phyloP scores from a whole-genome alignment of 2,888 invertebrate genomes.

The Griposia aprilina region DNA sequence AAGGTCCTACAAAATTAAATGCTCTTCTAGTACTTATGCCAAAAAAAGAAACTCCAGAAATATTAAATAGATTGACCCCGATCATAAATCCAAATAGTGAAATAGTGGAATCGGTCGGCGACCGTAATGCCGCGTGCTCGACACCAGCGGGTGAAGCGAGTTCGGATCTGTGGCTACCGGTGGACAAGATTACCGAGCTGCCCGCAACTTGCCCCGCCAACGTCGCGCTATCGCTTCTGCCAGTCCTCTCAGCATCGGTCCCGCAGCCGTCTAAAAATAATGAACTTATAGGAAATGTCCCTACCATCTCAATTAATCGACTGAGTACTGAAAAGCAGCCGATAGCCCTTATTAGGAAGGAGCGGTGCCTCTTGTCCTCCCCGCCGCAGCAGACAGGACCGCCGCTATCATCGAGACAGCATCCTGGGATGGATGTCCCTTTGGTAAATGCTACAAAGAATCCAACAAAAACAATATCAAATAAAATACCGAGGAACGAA shows the following conservation, averaged over 20 bases:
- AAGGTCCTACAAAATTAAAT: not conserved
- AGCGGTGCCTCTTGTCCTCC: not conserved
- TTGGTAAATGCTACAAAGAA: not conserved
- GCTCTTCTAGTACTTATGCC: not conserved
- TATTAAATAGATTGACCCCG: not conserved
- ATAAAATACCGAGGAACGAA: not conserved
- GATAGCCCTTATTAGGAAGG: not conserved
- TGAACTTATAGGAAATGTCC: not conserved
- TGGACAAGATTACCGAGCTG: not conserved
- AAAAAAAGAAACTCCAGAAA: not conserved
- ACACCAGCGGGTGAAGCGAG: not conserved
- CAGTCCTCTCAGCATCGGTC: not conserved
- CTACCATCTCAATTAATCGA: not conserved
- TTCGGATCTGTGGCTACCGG: not conserved
- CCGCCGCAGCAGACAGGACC: not conserved
- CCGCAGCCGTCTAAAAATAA: not conserved
- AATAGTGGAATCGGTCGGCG: too few species aligned
- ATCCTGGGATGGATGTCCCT: not conserved
- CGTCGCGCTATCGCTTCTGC: not conserved
- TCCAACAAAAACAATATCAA: not conserved
- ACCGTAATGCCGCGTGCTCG: not conserved
- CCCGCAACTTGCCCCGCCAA: not conserved
- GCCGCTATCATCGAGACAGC: not conserved
- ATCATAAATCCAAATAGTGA: not conserved
- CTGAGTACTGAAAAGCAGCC: not conserved